phyloP scores from a whole-genome alignment of 2,797 vertebrate species.

The Typhlichthys subterraneus region DNA sequence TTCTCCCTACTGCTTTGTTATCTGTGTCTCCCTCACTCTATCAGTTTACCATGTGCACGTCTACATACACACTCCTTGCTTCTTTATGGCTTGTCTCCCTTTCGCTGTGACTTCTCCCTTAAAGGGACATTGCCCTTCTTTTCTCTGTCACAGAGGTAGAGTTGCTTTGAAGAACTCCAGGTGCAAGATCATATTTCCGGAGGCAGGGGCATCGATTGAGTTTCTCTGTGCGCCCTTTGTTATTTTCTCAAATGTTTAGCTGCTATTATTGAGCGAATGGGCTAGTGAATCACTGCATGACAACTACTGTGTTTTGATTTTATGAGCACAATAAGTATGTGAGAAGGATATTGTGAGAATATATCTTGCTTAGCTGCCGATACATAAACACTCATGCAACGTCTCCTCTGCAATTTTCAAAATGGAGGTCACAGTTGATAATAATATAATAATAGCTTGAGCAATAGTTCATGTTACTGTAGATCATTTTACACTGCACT shows the following conservation, averaged over 20 bases:
- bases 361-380: neutral
- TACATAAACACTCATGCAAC: neutral
- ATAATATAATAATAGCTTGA: no score
- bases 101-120: conserved; percentile 65
- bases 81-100: conserved; percentile 56
- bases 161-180: conserved; percentile 46
- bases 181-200: conserved; percentile 58
- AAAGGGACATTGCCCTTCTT: conserved; percentile 62
- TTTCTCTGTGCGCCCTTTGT: conserved; percentile 51
- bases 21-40: conserved; percentile 7
- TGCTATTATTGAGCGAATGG: conserved; percentile 43
- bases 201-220: conserved; percentile 52
- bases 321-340: conserved; percentile 5
- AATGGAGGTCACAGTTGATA: conserved; percentile 1
- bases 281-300: conserved; percentile 31
- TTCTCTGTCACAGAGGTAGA: conserved; percentile 39
- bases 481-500: no score
- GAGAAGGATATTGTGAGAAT: conserved; percentile 4
- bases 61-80: conserved; percentile 57
- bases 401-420: neutral
- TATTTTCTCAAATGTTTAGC: conserved; percentile 54
- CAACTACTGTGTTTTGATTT: conserved; percentile 31
- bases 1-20: neutral
- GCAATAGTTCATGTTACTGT: no score
- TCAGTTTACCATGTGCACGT: conserved; percentile 65